These are phyloP conservation scores for Phataginus tetradactyla DNA, from an alignment of 2,797 vertebrate species.

Conservation along the genomic window DNA sequence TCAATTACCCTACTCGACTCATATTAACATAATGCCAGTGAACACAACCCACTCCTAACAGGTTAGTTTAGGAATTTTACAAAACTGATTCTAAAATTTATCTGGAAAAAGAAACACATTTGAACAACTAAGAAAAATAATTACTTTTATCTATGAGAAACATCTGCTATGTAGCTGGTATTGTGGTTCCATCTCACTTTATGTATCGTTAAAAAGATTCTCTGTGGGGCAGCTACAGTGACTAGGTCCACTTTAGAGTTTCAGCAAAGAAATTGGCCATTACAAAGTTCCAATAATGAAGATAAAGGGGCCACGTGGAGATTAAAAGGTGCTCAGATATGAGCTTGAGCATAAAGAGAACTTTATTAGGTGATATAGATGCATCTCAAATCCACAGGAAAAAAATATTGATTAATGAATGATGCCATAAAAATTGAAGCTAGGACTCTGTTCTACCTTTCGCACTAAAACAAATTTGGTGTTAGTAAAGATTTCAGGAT, in stretches of 20 bases:
- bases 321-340: accelerated
- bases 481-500: neutral
- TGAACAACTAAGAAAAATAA: neutral
- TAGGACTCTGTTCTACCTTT: neutral
- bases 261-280: too few species aligned
- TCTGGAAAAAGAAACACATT: neutral
- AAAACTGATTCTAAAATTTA: neutral
- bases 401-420: neutral
- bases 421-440: neutral
- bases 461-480: accelerated
- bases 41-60: neutral
- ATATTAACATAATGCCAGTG: neutral
- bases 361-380: neutral
- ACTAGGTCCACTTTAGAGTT: accelerated
- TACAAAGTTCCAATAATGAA: too few species aligned
- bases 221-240: accelerated
- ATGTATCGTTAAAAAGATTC: too few species aligned
- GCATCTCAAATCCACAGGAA: neutral
- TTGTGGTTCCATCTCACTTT: accelerated
- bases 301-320: accelerated
- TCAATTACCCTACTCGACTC: neutral
- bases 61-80: neutral
- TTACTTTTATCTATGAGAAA: accelerated
- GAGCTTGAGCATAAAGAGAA: too few species aligned
- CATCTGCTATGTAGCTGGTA: accelerated